Evolutionary conservation across 2,797 vertebrate genomes (phyloP), one percentile per base, ranked within the genome.

Genomic region (Thripadectes ignobilis): DNA sequence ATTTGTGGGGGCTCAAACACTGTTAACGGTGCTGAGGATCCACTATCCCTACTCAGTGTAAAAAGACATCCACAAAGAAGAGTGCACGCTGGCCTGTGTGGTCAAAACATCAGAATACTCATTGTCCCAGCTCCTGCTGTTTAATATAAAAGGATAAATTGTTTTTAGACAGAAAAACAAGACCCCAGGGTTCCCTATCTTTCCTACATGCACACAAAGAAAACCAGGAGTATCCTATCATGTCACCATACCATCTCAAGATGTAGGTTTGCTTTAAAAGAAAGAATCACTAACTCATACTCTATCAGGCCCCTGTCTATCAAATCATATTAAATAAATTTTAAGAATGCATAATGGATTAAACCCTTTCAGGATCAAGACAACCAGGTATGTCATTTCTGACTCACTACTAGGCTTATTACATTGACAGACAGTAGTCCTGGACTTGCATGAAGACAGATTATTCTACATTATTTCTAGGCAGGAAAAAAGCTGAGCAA

Each of bases 1-100:
- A 48, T 48, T 59, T 74, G 32, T 7, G 71, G 14, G n/a, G 43
- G 15, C 14, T 52, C 21, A 17, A 89, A 29, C 43, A 36, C 1
- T 19, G 6, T 27, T 34, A 69, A 51, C 6, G 21, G 23, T 43
- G 39, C 71, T 58, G 20, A 76, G n/a, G 29, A 26, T 3, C 10
- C 48, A 15, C 29, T 34, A 26, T 52, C 32, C 79, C 67, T 26
- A 23, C 7, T 4, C 39, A 32, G 46, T 2, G 7, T 32, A 72
- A 18, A 71, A 45, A 77, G 27, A 66, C 55, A 74, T 14, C 29
- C 34, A 27, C 30, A 20, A 46, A 46, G 17, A 54, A 67, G 32
- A 78, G 10, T 2, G 4, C 20, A 26, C 0, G 0, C 5, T 26
- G 46, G 27, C 24, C 30, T 13, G 2, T 1, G 8, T 34, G 19